A percentile compares a stretch with the other conserved stretches of the same genome.
Evolutionary conservation across 2,888 invertebrate species (phyloP).

Genomic region (Tubulanus polymorphus): DNA sequence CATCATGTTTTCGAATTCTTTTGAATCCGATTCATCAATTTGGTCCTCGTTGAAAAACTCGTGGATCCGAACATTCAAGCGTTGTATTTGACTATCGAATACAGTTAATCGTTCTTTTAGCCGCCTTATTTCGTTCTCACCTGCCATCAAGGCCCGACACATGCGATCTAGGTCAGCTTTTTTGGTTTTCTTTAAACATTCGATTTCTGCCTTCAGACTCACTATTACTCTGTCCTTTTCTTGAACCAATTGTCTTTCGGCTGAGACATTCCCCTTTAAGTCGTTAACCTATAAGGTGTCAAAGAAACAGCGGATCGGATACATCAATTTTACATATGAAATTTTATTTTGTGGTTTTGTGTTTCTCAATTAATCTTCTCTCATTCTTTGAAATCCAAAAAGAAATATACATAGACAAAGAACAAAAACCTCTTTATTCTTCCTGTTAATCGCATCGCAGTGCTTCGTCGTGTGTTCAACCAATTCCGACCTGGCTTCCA

Average conservation of each 20-base stretch:
- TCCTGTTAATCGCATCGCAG: constrained; percentile 23
- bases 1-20: constrained; percentile 20
- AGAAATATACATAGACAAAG: too few relatives aligned
- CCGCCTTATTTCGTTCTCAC: constrained; percentile 26
- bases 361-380: too few relatives aligned
- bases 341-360: too few relatives aligned
- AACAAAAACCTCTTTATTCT: constrained; percentile 28
- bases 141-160: constrained; percentile 30
- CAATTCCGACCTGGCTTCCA: constrained; percentile 21
- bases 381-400: too few relatives aligned
- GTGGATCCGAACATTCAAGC: constrained; percentile 22
- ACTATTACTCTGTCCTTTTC: constrained; percentile 16
- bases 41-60: constrained; percentile 18
- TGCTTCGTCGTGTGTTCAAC: constrained; percentile 27
- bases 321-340: too few relatives aligned
- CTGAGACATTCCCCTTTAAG: constrained; percentile 19
- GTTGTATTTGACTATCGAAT: constrained; percentile 24
- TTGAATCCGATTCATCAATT: background rate
- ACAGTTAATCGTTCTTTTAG: constrained; percentile 25
- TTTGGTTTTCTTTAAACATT: constrained; percentile 18
- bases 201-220: constrained; percentile 19
- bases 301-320: too few relatives aligned
- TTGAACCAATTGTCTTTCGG: constrained; percentile 11
- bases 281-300: constrained; percentile 18
- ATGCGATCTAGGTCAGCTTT: constrained; percentile 26